phyloP scores from a whole-genome alignment of 2,797 vertebrate species.

The Oreortyx pictus region DNA sequence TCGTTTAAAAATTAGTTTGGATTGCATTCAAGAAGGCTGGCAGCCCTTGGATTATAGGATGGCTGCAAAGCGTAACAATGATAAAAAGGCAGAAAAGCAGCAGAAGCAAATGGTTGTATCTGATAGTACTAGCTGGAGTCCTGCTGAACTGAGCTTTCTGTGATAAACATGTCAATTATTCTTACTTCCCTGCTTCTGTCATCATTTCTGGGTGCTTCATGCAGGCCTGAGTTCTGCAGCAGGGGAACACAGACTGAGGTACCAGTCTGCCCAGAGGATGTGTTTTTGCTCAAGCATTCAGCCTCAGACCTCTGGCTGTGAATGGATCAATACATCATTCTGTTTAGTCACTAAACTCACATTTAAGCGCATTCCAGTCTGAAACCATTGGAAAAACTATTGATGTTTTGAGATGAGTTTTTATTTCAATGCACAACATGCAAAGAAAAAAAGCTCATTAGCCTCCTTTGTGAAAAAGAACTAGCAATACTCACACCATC shows the following conservation, averaged over 20 bases:
- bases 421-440: background rate
- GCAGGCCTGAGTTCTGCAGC: background rate
- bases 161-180: background rate
- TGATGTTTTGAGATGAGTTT: background rate
- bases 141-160: background rate
- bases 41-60: background rate
- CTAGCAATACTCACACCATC: background rate
- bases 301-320: background rate
- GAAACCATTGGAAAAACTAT: background rate
- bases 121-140: background rate
- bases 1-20: background rate
- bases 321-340: background rate
- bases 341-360: background rate
- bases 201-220: background rate
- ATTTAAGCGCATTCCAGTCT: conserved; percentile 1
- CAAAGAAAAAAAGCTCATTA: background rate
- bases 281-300: conserved; percentile 4
- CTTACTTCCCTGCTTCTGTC: background rate
- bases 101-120: background rate
- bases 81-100: background rate
- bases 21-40: background rate
- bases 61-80: background rate
- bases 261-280: background rate
- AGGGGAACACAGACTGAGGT: background rate
- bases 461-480: background rate